Conservation (phyloP, 2,113 vertebrate species). For the Xenus cinereus region DNA sequence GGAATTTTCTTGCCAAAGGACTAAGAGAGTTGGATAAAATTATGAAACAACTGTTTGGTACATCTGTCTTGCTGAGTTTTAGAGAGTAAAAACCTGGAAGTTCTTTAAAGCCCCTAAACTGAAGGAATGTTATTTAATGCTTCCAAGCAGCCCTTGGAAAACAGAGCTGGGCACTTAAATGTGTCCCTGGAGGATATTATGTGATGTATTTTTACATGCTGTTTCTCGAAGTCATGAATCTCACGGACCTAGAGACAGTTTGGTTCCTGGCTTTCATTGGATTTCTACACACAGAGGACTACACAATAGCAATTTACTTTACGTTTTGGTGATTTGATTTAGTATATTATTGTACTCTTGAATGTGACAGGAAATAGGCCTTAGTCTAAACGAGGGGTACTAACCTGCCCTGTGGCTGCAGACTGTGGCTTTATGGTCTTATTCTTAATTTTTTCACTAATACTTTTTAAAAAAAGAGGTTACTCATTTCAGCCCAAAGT, state of each 20-base stretch:
- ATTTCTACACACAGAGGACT: neutral
- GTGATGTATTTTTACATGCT: neutral
- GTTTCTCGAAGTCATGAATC: neutral
- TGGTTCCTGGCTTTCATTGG: neutral
- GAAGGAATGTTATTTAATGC: neutral
- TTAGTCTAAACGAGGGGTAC: neutral
- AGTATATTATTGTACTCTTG: neutral
- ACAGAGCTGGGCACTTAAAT: neutral
- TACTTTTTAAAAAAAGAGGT: neutral
- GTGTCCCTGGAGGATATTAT: neutral
- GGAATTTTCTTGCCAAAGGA: conserved; percentile 59
- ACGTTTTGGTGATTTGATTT: neutral
- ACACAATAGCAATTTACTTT: neutral
- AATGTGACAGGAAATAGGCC: neutral
- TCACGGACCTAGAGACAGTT: neutral
- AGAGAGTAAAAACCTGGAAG: neutral
- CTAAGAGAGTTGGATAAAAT: conserved; percentile 33
- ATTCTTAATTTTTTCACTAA: neutral
- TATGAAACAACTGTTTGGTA: conserved; percentile 31
- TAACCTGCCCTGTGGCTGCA: neutral
- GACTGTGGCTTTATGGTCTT: neutral
- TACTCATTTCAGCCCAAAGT: neutral
- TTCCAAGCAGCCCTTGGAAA: neutral
- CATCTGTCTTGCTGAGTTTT: conserved; percentile 49
- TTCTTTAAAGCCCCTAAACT: neutral